phyloP scores from a whole-genome alignment of 2,113 vertebrate genomes.

The Aphelocoma coerulescens region DNA sequence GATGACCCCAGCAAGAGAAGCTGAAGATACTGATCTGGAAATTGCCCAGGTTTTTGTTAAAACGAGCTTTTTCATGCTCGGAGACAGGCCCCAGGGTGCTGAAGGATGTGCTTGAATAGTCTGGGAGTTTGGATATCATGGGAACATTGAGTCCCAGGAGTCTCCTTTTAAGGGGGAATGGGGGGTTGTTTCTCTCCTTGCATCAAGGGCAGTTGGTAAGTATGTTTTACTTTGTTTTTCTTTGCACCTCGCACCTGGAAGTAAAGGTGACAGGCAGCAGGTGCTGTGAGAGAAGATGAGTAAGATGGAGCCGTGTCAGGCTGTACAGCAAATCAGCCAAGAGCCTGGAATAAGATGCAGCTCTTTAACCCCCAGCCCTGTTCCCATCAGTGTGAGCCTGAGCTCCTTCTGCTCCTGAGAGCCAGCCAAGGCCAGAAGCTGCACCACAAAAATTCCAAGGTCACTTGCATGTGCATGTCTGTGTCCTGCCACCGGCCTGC shows the following conservation, averaged over 20 bases:
- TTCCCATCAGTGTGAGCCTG: neutral
- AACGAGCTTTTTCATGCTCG: neutral
- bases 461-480: rapidly evolving
- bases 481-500: neutral
- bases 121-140: neutral
- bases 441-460: neutral
- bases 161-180: neutral
- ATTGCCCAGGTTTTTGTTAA: neutral
- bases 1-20: neutral
- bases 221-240: neutral
- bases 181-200: neutral
- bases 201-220: neutral
- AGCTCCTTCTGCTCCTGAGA: neutral
- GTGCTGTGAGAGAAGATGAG: neutral
- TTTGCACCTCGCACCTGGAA: rapidly evolving
- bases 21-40: neutral
- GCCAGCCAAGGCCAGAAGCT: neutral
- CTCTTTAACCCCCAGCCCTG: neutral
- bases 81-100: neutral
- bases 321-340: rapidly evolving
- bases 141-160: neutral
- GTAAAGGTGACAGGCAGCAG: neutral
- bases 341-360: rapidly evolving
- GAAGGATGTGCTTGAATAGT: neutral
- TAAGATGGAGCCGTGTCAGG: neutral